A percentile compares a stretch with the other conserved stretches of the same genome.
Evolutionary conservation across 2,113 vertebrate genomes (phyloP).

Genomic region (Capreolus pygargus): DNA sequence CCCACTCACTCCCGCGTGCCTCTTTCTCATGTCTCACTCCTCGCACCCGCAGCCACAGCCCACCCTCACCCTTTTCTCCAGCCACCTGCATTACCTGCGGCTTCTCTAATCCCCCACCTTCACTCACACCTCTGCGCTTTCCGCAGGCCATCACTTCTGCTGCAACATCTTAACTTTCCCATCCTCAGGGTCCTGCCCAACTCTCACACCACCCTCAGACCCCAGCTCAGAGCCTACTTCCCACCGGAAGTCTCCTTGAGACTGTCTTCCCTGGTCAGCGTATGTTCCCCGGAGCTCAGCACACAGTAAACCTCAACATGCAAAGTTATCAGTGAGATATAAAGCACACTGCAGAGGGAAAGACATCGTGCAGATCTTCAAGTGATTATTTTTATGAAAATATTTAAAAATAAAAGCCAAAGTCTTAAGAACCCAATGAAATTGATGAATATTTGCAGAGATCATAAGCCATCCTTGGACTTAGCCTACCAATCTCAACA

Average conservation of each 20-base stretch:
- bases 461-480: neutral
- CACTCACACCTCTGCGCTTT: neutral
- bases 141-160: neutral
- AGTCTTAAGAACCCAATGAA: neutral
- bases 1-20: neutral
- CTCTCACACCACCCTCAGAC: neutral
- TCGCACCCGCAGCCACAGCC: neutral
- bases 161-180: neutral
- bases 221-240: fast-evolving
- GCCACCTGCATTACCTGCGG: neutral
- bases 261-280: neutral
- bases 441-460: neutral
- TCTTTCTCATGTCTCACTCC: neutral
- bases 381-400: neutral
- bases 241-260: neutral
- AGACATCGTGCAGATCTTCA: neutral
- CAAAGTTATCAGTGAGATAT: neutral
- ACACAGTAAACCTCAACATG: neutral
- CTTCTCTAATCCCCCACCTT: neutral
- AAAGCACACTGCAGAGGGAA: neutral
- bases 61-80: neutral
- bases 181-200: neutral
- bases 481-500: neutral
- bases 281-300: neutral
- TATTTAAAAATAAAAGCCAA: neutral